Conservation (phyloP, 2,113 vertebrate species). For the Limnothrissa miodon region DNA sequence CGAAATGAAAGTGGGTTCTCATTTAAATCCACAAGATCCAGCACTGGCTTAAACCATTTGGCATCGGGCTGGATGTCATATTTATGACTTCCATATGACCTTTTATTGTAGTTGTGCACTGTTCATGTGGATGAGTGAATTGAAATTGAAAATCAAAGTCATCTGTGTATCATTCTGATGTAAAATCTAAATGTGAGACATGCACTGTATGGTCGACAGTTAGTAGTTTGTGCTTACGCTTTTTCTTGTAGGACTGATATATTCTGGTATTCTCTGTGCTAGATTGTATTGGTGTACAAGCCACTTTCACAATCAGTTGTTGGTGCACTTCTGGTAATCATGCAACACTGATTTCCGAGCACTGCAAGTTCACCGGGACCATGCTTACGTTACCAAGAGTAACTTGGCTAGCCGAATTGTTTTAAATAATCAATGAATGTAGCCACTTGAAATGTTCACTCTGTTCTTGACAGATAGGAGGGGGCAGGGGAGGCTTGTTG, state of each 20-base stretch:
- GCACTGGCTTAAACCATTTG: neutral
- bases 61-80: neutral
- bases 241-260: neutral
- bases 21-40: neutral
- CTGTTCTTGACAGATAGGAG: neutral
- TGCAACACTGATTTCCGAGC: neutral
- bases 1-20: slow-evolving; percentile 1
- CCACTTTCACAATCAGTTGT: neutral
- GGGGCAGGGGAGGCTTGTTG: neutral
- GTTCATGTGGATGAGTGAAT: neutral
- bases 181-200: no score
- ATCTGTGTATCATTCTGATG: no score
- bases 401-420: neutral
- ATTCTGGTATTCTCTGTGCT: neutral
- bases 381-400: neutral
- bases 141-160: no score
- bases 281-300: neutral
- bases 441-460: neutral
- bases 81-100: neutral
- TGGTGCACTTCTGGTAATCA: neutral
- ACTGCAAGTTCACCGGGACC: neutral
- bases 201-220: no score
- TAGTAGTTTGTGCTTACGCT: no score
- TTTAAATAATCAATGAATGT: slow-evolving; percentile 9
- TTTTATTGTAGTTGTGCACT: neutral